Evolutionary conservation across 2,888 invertebrate genomes (phyloP), one percentile per base, ranked within the genome.

Genomic region (Eristalinus sepulchralis): DNA sequence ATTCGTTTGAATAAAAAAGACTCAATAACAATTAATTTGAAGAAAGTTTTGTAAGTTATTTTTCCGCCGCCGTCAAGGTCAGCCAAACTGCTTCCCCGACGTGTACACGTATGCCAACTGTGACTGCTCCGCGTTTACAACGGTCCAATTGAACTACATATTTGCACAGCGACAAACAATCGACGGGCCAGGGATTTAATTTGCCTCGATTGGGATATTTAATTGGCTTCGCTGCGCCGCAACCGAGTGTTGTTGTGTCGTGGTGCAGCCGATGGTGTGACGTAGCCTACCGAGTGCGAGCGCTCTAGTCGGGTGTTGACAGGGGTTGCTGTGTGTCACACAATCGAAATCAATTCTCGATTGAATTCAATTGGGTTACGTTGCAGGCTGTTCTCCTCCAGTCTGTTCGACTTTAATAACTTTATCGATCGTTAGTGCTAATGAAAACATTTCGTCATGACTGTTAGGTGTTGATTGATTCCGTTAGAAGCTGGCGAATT

Each of bases 171-270:
- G 62, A 70, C 59, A 70, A 75, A 39, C 60, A 63, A 39, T 24
- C 36, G 39, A 62, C 34, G 24, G 34, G 62, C 66, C 33, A 17
- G 62, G 53, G 27, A 67, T 80, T 68, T 76, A 85, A 81, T 81
- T 84, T 76, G 39, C 57, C 67, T 77, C 81, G 81, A 85, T 85
- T 73, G 81, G 63, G 33, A 72, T 17, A 77, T 57, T 81, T 81
- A 77, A 85, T 81, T 85, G 84, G 72, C 64, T 81, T 27, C 59
- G 53, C 73, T 24, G 11, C 57, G 57, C 6, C 57, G 4, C 11
- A 2, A 4, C 57, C 22, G n/a, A 57, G 24, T 3, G 27, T 5
- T 27, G 27, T 57, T 20, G 22, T 9, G 22, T 9, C 20, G 24
- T 57, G 8, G 10, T 57, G 57, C 57, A 57, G 11, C 5, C 11